Evolutionary conservation across 1,140 invertebrate genomes (phyloP), one percentile per base, ranked within the genome.

Genomic region (Musca vetustissima): DNA sequence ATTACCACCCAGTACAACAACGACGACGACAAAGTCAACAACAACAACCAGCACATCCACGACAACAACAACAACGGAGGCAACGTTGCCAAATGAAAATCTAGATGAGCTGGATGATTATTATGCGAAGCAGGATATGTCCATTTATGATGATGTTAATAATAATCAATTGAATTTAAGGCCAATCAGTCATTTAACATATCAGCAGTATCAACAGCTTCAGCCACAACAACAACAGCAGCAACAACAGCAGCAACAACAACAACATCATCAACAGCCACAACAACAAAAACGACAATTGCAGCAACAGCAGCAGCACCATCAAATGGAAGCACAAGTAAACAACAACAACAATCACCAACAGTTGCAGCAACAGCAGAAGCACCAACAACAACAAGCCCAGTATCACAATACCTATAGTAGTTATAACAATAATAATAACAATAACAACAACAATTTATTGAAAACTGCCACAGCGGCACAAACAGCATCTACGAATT

Each of bases 91-190:
- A 11, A 68, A 50, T 64, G 13, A 36, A 24, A 59, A 66, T 66
- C 17, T 57, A 24, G 28, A 36, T 36, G 67, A 64, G 13, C 72
- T 69, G 36, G 73, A 72, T 13, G 74, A 79, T 36, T 72, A 79
- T 50, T 78, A 76, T 69, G 73, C 72, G 48, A 77, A 78, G 71
- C 71, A 74, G 53, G 80, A 80, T 69, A 80, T 78, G 76, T 79
- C 80, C 36, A 74, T 75, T 28, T 81, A 79, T 64, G 77, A 77
- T 69, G 79, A 79, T 73, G 76, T 80, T 69, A 80, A 78, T 73
- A 80, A 79, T 74, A 82, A 82, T 70, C 75, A 79, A 76, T 75
- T 82, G 72, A 80, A 80, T 70, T 73, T 82, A 73, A 74, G 73
- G 67, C 73, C 72, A 70, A 71, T 70, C 69, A 78, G 73, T 65